Evolutionary conservation across 2,888 invertebrate genomes (phyloP).

Genomic region (Megaustenia siamemsis): DNA sequence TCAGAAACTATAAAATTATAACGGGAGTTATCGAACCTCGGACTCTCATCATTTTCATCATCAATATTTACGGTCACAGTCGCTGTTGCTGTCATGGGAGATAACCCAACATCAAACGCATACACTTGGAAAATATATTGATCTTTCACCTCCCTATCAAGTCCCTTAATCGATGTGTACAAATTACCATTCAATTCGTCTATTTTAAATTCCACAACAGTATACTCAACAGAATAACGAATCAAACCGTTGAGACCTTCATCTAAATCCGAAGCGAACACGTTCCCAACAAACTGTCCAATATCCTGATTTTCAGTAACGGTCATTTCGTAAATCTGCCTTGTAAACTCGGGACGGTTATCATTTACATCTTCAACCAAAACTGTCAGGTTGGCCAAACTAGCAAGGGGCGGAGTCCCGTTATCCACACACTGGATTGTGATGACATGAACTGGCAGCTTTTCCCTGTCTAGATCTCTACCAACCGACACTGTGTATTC

Average conservation of each 20-base stretch:
- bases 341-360: slow-evolving; percentile 54
- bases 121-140: slow-evolving; percentile 55
- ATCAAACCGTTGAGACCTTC: slow-evolving; percentile 53
- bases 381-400: slow-evolving; percentile 45
- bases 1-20: slow-evolving; percentile 55
- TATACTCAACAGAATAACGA: slow-evolving; percentile 51
- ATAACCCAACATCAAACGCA: slow-evolving; percentile 51
- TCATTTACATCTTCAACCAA: slow-evolving; percentile 58
- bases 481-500: slow-evolving; percentile 58
- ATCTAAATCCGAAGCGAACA: slow-evolving; percentile 57
- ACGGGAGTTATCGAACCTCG: slow-evolving; percentile 49
- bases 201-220: slow-evolving; percentile 52
- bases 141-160: slow-evolving; percentile 54
- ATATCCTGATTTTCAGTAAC: slow-evolving; percentile 56
- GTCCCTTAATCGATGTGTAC: slow-evolving; percentile 46
- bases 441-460: slow-evolving; percentile 38
- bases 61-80: slow-evolving; percentile 55
- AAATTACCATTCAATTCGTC: slow-evolving; percentile 56
- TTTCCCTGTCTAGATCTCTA: slow-evolving; percentile 54
- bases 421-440: slow-evolving; percentile 52
- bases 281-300: slow-evolving; percentile 51
- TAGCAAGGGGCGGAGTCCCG: slow-evolving; percentile 56
- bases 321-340: slow-evolving; percentile 47
- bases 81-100: slow-evolving; percentile 55
- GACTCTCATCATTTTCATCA: slow-evolving; percentile 57